Evolutionary conservation across 1,140 invertebrate species (phyloP), one percentile per base, ranked within the genome.

Genomic region (Diprion similis): DNA sequence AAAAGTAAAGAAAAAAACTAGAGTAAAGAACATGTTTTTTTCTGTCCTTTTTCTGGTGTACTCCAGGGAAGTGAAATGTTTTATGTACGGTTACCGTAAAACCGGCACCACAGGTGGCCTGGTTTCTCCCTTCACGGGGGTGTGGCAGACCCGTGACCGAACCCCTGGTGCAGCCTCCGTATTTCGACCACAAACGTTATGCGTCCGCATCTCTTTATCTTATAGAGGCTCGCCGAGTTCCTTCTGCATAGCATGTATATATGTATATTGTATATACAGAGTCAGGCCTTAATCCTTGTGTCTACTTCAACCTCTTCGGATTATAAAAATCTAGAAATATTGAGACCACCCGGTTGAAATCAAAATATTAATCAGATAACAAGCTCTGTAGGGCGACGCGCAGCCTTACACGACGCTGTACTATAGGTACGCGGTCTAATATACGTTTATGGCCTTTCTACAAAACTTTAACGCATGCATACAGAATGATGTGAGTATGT

Each of bases 291-390:
- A 59, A 59, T 59, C 51, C 51, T 59, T 59, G 51, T 59, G 51
- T 59, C 51, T 59, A 59, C 51, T 59, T 59, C 6, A 13, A 59
- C 11, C 51, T 59, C 51, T 59, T 59, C 11, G 51, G 51, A 59
- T 59, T 59, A 59, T 59, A 59, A 59, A 59, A 59, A 59, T 59
- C 51, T 59, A 59, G n/a, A 59, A 59, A 59, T 59, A 59, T 11
- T 13, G 11, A 59, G 51, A 59, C 51, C 51, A 59, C 51, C 51
- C 51, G 11, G 51, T 59, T 59, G 51, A 59, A 59, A 59, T 59
- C 51, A 59, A 17, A 59, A 59, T 59, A 59, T 59, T 59, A 59
- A 59, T 59, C 51, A 59, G 51, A 13, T 59, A 59, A 13, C 24
- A 37, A 37, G 6, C 24, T 1, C 2, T 37, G 24, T 37, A 37